Percentiles rank a stretch among this genome's conserved stretches.
Conservation (phyloP, 1,140 invertebrate genomes). For the Zaprionus ghesquierei region DNA sequence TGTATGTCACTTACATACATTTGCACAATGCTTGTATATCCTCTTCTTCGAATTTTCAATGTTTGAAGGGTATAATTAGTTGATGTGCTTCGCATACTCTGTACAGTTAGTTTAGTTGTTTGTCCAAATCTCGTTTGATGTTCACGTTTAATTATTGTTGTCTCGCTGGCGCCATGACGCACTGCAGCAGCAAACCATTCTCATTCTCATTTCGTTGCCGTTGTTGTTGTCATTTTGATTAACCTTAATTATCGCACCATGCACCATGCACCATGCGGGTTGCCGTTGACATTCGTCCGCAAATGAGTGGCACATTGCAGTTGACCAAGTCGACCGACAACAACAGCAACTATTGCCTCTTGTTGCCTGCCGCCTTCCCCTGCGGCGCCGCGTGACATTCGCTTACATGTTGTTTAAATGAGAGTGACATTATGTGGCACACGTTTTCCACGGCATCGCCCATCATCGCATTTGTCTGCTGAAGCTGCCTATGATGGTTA, state of each 20-base stretch:
- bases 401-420: slow-evolving; percentile 43
- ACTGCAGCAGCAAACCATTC: slow-evolving; percentile 21
- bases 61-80: no score
- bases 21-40: no score
- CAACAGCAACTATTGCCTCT: neutral
- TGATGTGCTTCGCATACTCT: slow-evolving; percentile 1
- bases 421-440: slow-evolving; percentile 72
- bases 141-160: slow-evolving; percentile 63
- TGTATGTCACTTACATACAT: no score
- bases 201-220: slow-evolving; percentile 6
- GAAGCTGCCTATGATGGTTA: slow-evolving; percentile 27
- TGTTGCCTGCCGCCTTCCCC: neutral
- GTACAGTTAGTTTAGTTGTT: slow-evolving; percentile 12
- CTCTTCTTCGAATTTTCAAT: no score
- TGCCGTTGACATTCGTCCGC: slow-evolving; percentile 60
- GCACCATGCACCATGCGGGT: neutral
- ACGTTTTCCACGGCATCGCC: slow-evolving; percentile 46
- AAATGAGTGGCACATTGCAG: slow-evolving; percentile 32
- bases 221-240: slow-evolving; percentile 69
- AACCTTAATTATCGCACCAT: slow-evolving; percentile 65
- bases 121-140: slow-evolving; percentile 35
- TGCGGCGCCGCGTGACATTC: neutral
- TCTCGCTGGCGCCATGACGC: slow-evolving; percentile 7
- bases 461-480: slow-evolving; percentile 18
- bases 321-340: neutral